These are phyloP conservation scores for Parotia lawesii DNA, from an alignment of 2,113 vertebrate species.

Conservation along the genomic window DNA sequence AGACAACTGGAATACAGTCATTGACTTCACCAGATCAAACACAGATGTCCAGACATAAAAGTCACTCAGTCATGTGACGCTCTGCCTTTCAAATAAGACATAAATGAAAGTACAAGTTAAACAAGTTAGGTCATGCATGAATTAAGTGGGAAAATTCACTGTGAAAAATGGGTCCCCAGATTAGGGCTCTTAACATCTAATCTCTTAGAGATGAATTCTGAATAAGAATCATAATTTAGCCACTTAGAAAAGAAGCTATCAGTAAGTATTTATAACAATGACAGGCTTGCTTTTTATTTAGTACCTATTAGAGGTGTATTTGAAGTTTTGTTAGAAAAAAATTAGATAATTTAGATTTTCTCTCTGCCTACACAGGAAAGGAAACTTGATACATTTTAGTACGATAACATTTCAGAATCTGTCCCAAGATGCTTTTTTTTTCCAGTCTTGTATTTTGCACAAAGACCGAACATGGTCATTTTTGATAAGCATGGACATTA, in stretches of 20 bases:
- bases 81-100: background rate
- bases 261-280: background rate
- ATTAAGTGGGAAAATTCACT: background rate
- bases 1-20: background rate
- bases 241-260: background rate
- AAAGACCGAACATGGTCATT: background rate
- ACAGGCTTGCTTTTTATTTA: background rate
- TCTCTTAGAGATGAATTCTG: background rate
- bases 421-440: background rate
- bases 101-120: conserved; percentile 1
- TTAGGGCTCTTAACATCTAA: background rate
- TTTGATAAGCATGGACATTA: background rate
- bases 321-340: background rate
- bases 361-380: background rate
- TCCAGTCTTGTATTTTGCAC: background rate
- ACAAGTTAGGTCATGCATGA: background rate
- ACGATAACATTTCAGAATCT: background rate
- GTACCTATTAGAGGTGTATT: background rate
- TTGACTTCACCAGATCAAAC: background rate
- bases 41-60: background rate
- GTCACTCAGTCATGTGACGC: background rate
- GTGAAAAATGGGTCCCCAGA: background rate
- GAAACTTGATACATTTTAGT: rapidly evolving
- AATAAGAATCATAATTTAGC: background rate
- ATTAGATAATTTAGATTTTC: background rate